Conservation (phyloP, 2,797 vertebrate genomes). For the Microcaecilia unicolor region DNA sequence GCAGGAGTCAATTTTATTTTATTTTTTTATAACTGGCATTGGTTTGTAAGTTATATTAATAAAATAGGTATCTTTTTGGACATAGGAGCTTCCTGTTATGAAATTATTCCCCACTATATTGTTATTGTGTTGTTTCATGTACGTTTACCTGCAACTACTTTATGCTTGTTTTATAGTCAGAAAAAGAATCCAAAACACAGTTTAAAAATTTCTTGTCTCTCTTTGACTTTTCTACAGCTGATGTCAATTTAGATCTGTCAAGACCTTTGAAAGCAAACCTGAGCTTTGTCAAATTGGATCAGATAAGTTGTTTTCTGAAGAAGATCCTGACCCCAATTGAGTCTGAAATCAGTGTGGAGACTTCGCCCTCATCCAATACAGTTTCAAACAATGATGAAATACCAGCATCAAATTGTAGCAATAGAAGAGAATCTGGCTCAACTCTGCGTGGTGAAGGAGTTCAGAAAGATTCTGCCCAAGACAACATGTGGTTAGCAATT, state of each 20-base stretch:
- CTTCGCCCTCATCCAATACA: constrained; percentile 7
- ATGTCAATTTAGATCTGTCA: constrained; percentile 74
- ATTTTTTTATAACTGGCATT: no score
- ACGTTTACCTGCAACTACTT: no score
- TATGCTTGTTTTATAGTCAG: no score
- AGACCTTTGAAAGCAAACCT: constrained; percentile 84
- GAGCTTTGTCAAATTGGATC: constrained; percentile 83
- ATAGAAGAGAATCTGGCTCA: constrained; percentile 19
- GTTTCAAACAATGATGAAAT: constrained; percentile 19
- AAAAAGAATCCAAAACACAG: no score
- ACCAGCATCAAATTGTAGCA: constrained; percentile 17
- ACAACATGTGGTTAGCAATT: constrained; percentile 46
- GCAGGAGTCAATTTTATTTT: no score
- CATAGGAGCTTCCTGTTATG: no score
- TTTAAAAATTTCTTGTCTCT: constrained; percentile 9
- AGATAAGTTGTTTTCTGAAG: constrained; percentile 76
- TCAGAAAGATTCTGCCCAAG: constrained; percentile 29
- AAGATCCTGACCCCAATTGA: constrained; percentile 56
- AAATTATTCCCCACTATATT: no score
- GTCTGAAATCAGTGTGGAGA: constrained; percentile 24
- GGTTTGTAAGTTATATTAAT: no score
- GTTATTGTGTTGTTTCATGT: no score
- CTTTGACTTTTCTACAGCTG: constrained; percentile 55
- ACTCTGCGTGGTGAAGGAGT: constrained; percentile 13
- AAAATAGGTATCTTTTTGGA: no score